Conservation (phyloP, 2,888 invertebrate genomes). For the Leptopilina myrica region DNA sequence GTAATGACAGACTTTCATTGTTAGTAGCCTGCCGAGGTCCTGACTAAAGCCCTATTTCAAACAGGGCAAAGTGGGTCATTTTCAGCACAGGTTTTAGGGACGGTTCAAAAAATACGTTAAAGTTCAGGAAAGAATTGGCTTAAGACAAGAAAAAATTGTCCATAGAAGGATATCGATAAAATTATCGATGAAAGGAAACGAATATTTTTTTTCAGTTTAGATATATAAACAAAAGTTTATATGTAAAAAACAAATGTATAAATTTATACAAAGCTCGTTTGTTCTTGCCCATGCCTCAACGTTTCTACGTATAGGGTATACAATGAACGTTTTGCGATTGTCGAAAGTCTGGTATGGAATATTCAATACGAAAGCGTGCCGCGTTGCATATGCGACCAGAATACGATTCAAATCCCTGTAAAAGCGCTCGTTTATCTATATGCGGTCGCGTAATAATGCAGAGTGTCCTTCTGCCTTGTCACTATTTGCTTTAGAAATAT, state of each 20-base stretch:
- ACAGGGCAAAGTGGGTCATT: too few relatives aligned
- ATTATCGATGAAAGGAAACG: too few relatives aligned
- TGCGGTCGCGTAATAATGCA: constrained; percentile 30
- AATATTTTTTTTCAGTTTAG: neutral
- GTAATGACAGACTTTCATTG: too few relatives aligned
- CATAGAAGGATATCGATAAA: too few relatives aligned
- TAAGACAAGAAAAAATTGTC: too few relatives aligned
- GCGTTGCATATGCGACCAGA: constrained; percentile 47
- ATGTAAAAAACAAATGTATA: constrained; percentile 15
- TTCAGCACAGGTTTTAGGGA: too few relatives aligned
- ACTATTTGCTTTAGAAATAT: constrained; percentile 43
- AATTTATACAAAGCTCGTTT: constrained; percentile 62
- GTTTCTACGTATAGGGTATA: constrained; percentile 43
- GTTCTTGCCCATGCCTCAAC: constrained; percentile 53
- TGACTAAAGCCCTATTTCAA: too few relatives aligned
- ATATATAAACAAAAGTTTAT: neutral
- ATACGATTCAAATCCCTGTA: constrained; percentile 49
- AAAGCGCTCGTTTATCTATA: constrained; percentile 43
- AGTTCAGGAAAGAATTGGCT: too few relatives aligned
- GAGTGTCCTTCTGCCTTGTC: constrained; percentile 11
- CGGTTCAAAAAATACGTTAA: too few relatives aligned
- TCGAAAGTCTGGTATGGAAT: constrained; percentile 57
- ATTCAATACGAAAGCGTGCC: constrained; percentile 54
- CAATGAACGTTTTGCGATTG: constrained; percentile 45
- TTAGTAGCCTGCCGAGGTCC: too few relatives aligned